These are phyloP conservation scores for Nannospalax galili DNA, from an alignment of 2,113 vertebrate species.

Conservation along the genomic window DNA sequence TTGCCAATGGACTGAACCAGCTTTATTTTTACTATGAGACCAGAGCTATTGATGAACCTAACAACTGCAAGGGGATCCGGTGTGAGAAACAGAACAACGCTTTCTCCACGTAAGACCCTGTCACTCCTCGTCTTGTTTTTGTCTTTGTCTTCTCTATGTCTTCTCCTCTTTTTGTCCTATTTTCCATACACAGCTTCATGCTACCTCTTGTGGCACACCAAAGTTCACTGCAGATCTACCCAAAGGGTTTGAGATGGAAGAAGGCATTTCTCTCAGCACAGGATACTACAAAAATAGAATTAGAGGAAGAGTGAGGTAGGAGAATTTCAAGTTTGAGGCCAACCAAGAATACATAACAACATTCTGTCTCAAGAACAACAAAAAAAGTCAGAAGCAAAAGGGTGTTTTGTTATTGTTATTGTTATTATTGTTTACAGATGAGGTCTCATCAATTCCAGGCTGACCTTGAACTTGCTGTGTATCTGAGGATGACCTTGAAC, in stretches of 20 bases:
- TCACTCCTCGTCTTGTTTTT: background rate
- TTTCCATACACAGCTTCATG: conserved; percentile 4
- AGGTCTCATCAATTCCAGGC: background rate
- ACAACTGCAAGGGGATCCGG: conserved; percentile 98
- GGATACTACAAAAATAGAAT: background rate
- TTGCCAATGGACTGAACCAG: conserved; percentile 98
- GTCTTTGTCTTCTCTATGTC: background rate
- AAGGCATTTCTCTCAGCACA: background rate
- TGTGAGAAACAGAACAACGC: conserved; percentile 99
- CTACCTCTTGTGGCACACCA: background rate
- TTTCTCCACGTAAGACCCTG: conserved; percentile 95
- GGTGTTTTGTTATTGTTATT: background rate
- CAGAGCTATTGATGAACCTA: conserved; percentile 95
- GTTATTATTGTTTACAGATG: background rate
- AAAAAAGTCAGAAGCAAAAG: background rate
- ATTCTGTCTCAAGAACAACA: background rate
- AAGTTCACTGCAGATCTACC: background rate
- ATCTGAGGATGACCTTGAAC: background rate
- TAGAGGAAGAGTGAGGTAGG: background rate
- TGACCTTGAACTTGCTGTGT: background rate
- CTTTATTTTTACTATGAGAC: conserved; percentile 99
- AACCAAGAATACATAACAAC: background rate
- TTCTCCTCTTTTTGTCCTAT: conserved; percentile 11
- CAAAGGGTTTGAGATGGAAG: background rate
- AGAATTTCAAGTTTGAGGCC: background rate